Conservation (phyloP, 2,113 vertebrate species). For the Pardalotus punctatus region DNA sequence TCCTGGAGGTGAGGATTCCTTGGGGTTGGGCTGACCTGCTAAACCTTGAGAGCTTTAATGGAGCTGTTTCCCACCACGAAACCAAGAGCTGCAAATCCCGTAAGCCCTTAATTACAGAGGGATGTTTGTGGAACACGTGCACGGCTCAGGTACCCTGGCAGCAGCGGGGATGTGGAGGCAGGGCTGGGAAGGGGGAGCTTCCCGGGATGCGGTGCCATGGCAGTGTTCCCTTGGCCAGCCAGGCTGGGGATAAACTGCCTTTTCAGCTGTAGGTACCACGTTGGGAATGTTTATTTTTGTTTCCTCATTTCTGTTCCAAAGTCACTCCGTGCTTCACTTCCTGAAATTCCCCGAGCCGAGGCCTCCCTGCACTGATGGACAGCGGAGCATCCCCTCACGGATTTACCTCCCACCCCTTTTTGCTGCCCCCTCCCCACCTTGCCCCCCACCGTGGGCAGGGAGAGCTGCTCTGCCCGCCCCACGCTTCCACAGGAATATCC, state of each 20-base stretch:
- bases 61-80: background rate
- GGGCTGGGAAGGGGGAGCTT: background rate
- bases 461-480: background rate
- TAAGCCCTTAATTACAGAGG: background rate
- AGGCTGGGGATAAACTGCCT: background rate
- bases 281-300: background rate
- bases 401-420: background rate
- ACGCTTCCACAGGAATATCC: background rate
- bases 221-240: background rate
- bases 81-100: background rate
- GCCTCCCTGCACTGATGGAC: background rate
- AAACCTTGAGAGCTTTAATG: background rate
- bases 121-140: accelerated
- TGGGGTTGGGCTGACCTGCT: background rate
- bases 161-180: background rate
- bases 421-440: background rate
- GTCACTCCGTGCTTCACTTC: accelerated
- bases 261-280: accelerated
- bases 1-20: background rate
- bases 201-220: accelerated
- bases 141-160: background rate
- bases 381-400: background rate
- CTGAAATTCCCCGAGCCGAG: accelerated
- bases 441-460: background rate
- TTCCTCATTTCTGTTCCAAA: background rate